A percentile compares a stretch with the other conserved stretches of the same genome.
Evolutionary conservation across 2,113 vertebrate genomes (phyloP).

Genomic region (Hepsetus odoe): DNA sequence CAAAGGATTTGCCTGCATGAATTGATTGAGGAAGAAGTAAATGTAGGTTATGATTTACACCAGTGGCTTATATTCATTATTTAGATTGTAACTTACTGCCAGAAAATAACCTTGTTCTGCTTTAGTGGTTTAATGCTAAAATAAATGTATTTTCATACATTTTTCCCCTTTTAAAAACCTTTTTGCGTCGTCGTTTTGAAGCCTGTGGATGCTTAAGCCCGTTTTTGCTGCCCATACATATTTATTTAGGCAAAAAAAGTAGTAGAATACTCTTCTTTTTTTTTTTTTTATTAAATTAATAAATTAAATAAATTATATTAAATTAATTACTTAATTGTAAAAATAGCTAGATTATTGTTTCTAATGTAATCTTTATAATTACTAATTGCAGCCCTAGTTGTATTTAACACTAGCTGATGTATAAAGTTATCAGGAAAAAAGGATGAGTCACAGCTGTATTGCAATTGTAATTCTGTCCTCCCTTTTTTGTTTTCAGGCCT

Average conservation of each 20-base stretch:
- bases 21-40: not conserved
- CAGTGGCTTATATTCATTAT: not conserved
- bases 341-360: no score
- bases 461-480: not conserved
- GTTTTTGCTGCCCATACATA: no score
- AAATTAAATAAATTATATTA: no score
- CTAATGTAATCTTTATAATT: no score
- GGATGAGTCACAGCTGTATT: not conserved
- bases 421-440: not conserved
- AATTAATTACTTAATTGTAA: no score
- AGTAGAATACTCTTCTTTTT: no score
- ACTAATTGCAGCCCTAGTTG: not conserved
- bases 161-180: no score
- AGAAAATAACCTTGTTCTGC: not conserved
- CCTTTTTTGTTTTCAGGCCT: conserved; percentile 45
- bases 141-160: no score
- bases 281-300: no score
- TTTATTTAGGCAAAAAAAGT: no score
- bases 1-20: not conserved
- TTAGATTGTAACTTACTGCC: not conserved
- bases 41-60: not conserved
- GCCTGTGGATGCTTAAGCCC: no score
- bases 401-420: not conserved
- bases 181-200: no score
- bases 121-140: not conserved